phyloP scores from a whole-genome alignment of 2,797 vertebrate species.

The Cirrhinus mrigala region DNA sequence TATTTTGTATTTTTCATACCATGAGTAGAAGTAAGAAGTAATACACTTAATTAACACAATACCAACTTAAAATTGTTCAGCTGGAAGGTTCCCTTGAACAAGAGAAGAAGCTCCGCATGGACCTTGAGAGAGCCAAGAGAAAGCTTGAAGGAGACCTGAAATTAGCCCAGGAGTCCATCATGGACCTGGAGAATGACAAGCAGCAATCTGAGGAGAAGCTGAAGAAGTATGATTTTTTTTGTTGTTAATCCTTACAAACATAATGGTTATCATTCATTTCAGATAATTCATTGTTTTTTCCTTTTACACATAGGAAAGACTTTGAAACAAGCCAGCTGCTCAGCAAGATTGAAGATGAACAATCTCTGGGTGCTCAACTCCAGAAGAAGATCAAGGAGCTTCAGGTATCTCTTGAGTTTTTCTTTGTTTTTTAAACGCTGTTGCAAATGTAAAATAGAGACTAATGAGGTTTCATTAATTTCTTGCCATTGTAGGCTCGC shows the following conservation, averaged over 20 bases:
- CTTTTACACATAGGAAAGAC: conserved; percentile 80
- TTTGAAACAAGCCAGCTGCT: conserved; percentile 88
- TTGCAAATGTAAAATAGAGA: no score
- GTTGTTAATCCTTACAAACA: not conserved
- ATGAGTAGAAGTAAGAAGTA: no score
- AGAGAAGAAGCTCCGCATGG: conserved; percentile 86
- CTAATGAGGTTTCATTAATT: no score
- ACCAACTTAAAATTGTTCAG: no score
- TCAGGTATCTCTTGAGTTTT: conserved; percentile 75
- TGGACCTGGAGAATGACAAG: conserved; percentile 87
- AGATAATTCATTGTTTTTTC: not conserved
- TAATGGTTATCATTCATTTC: not conserved
- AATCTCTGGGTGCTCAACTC: conserved; percentile 82
- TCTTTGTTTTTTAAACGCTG: not conserved
- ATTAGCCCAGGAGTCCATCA: conserved; percentile 83
- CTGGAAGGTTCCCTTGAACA: conserved; percentile 88
- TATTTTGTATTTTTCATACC: no score
- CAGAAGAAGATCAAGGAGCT: conserved; percentile 94
- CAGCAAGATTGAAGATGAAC: conserved; percentile 87
- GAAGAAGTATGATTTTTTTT: no score
- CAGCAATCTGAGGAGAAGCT: conserved; percentile 87
- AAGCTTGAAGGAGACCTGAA: conserved; percentile 90
- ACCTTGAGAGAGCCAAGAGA: conserved; percentile 86
- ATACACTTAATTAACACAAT: no score
- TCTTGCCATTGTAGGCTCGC: conserved; percentile 81